Evolutionary conservation across 2,888 invertebrate species (phyloP).

Genomic region (Stenurella melanura): DNA sequence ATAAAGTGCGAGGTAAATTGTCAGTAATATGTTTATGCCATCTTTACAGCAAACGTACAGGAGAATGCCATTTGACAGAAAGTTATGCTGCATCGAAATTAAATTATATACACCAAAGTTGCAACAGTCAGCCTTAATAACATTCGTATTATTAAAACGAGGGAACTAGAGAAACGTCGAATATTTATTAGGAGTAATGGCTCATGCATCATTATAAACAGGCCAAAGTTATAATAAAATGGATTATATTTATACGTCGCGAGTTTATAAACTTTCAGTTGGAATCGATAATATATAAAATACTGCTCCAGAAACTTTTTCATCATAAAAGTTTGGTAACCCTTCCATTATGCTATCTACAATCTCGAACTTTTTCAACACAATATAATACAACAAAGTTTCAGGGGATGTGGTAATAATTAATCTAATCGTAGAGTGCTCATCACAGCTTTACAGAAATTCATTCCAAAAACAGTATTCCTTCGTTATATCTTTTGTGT

Average conservation of each 20-base stretch:
- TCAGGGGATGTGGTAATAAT: background rate
- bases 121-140: background rate
- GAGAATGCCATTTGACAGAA: background rate
- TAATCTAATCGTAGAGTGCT: background rate
- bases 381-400: background rate
- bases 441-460: background rate
- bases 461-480: background rate
- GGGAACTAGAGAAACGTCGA: constrained; percentile 9
- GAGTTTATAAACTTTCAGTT: constrained; percentile 21
- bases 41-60: too few species aligned
- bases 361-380: constrained; percentile 19
- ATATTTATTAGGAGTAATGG: constrained; percentile 25
- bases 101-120: background rate
- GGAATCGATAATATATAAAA: constrained; percentile 18
- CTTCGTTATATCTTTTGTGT: background rate
- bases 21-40: too few species aligned
- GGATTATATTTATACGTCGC: constrained; percentile 24
- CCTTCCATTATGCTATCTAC: constrained; percentile 13
- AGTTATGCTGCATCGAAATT: background rate
- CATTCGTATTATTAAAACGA: background rate
- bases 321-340: constrained; percentile 23
- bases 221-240: constrained; percentile 22
- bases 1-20: too few species aligned
- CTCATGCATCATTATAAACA: constrained; percentile 13
- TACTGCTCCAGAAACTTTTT: constrained; percentile 8